Base-by-base conservation (phyloP, 2,797 vertebrate species). In the Xiphophorus birchmanni region DNA sequence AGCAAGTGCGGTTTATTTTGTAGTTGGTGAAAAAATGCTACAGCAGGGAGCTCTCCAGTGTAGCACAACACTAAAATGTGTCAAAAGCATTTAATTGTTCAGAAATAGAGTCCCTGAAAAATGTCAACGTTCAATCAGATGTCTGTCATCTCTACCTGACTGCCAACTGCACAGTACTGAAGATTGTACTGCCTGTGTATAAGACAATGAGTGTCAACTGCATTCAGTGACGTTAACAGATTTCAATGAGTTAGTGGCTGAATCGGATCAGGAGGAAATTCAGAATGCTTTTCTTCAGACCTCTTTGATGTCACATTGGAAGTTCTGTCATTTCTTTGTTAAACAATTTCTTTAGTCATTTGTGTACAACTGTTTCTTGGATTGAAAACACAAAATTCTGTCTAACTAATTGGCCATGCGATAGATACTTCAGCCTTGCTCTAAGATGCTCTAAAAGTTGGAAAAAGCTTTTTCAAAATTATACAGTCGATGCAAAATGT, bases 371-470 rank as follows among this genome's bases (percentile, higher is more conserved):
- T 18, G 5, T 40, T 40, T 67, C 21, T 23, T 40, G 15, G 60
- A 3, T 63, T 35, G 60, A 13, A 18, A 67, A 40, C 4, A 67
- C 23, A 6, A 35, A 0, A 67, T 67, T 4, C 1, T 11, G 35
- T 23, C 15, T 40, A 40, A 11, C 8, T 60, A 67, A 40, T 12
- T 40, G 32, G 35, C 17, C 10, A 18, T 37, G 37, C 35, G 0
- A 3, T 35, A 63, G 17, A 18, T 7, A 15, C n/a, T 5, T 67
- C 3, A 11, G 15, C 7, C 35, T 67, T 21, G 8, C 63, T 67
- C 63, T 29, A 44, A n/a, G 74, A 78, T 86, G 32, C 81, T 88
- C 65, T 78, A 10, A 76, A 83, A 84, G 84, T 84, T 81, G 85
- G 71, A 48, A 42, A 54, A 35, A 35, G 76, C 47, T 71, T 65